Evolutionary conservation across 2,888 invertebrate species (phyloP).

Genomic region (Erebia palarica): DNA sequence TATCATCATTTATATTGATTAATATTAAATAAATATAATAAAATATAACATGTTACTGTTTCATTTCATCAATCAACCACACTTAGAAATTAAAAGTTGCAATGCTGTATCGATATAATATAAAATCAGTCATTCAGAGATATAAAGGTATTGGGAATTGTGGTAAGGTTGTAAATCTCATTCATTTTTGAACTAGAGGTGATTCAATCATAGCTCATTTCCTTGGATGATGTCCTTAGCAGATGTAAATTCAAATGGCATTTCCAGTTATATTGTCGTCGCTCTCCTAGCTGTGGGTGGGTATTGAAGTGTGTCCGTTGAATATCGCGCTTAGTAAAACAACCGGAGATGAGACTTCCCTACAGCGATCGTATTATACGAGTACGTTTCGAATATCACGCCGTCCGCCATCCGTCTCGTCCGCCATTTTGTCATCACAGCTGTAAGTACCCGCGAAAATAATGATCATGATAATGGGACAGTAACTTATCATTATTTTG

Average conservation of each 20-base stretch:
- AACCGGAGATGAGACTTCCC: conserved; percentile 40
- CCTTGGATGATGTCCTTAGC: conserved; percentile 11
- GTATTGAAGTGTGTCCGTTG: conserved; percentile 60
- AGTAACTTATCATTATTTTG: conserved; percentile 32
- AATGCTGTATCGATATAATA: too few species aligned
- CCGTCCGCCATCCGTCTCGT: conserved; percentile 20
- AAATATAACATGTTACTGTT: too few species aligned
- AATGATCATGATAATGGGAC: conserved; percentile 35
- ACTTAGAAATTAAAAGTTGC: too few species aligned
- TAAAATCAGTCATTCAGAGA: too few species aligned
- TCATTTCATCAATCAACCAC: too few species aligned
- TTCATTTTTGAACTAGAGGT: conserved; percentile 10
- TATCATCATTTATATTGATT: too few species aligned
- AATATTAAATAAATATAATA: too few species aligned
- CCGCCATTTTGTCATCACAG: conserved; percentile 36
- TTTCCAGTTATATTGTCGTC: conserved; percentile 36
- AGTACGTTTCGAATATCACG: conserved; percentile 29
- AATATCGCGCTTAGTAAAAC: conserved; percentile 37
- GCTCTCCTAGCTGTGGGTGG: conserved; percentile 38
- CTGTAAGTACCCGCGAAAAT: conserved; percentile 31
- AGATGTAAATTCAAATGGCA: conserved; percentile 29
- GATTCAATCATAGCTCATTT: conserved; percentile 22
- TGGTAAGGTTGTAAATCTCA: background rate
- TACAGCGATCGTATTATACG: conserved; percentile 29
- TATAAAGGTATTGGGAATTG: too few species aligned